Conservation (phyloP, 2,797 vertebrate species). For the Leptoclinus maculatus region DNA sequence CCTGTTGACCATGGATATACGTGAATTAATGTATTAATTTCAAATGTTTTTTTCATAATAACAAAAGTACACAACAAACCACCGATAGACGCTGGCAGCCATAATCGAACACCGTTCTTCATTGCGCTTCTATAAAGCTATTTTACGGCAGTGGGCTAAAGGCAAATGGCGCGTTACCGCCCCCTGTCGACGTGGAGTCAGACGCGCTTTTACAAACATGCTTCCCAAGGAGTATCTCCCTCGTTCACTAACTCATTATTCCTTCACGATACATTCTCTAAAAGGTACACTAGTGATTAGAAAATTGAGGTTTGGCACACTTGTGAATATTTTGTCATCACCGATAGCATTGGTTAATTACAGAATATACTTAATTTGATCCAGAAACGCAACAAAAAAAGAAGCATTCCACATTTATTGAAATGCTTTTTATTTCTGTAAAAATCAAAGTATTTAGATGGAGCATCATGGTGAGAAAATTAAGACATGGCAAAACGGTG, state of each 20-base stretch:
- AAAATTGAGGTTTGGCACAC: not conserved
- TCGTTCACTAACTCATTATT: not conserved
- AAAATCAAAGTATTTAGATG: no score
- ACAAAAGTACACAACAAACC: not conserved
- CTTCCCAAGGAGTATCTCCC: not conserved
- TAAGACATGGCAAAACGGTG: not conserved
- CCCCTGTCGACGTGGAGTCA: constrained; percentile 2
- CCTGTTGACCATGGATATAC: not conserved
- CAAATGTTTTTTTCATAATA: not conserved
- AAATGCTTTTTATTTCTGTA: not conserved
- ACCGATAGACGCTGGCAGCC: not conserved
- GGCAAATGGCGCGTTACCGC: not conserved
- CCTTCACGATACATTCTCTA: not conserved
- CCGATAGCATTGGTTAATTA: not conserved
- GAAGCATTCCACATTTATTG: not conserved
- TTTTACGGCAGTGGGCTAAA: not conserved
- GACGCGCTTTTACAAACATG: not conserved
- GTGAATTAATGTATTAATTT: not conserved
- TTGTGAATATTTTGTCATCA: not conserved
- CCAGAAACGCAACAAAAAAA: not conserved
- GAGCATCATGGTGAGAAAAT: not conserved
- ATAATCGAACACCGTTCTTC: not conserved
- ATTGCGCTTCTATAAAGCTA: constrained; percentile 8
- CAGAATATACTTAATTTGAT: not conserved
- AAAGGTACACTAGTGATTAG: not conserved